Conservation (phyloP, 2,113 vertebrate genomes). For the Pogonocichla stellata region DNA sequence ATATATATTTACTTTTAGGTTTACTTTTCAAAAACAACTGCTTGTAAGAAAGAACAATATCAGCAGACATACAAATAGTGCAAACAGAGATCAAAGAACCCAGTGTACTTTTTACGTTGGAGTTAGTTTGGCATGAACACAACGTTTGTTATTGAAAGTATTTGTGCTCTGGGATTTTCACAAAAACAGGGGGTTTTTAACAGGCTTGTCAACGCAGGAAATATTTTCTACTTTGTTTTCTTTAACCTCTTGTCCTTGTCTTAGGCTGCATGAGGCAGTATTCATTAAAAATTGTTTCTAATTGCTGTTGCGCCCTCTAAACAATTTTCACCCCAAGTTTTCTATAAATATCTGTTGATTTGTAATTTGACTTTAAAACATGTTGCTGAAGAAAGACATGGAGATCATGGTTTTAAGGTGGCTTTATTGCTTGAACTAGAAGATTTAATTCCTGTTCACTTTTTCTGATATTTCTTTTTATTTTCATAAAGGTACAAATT, state of each 20-base stretch:
- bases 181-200: neutral
- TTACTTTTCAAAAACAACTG: neutral
- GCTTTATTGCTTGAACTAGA: neutral
- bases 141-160: neutral
- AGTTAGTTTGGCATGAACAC: neutral
- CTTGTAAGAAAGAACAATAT: neutral
- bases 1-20: neutral
- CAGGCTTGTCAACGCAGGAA: neutral
- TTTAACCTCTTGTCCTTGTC: neutral
- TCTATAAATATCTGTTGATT: too few relatives aligned
- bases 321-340: neutral
- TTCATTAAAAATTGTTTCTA: neutral
- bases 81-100: neutral
- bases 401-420: neutral
- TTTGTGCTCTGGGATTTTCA: neutral
- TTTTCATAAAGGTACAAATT: neutral
- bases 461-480: neutral
- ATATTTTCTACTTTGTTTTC: neutral
- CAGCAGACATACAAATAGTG: neutral
- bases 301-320: neutral
- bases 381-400: neutral
- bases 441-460: neutral
- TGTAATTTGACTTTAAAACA: neutral
- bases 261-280: neutral
- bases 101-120: fast-evolving